Percentiles rank a stretch among this genome's conserved stretches.
Evolutionary conservation across 1,140 invertebrate species (phyloP).

Genomic region (Triops longicaudatus): DNA sequence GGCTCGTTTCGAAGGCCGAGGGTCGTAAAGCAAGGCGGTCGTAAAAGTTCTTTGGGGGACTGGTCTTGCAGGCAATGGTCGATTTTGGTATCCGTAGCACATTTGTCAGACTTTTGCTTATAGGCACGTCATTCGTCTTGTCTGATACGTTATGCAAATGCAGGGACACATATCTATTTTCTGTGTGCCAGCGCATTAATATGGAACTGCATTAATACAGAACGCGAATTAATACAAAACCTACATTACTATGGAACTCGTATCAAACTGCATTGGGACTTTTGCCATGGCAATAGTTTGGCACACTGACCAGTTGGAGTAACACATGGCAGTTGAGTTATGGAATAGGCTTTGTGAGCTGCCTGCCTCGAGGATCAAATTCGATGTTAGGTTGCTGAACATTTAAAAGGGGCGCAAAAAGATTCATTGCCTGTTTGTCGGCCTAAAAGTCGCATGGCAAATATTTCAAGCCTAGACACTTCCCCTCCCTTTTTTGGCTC

Average conservation of each 20-base stretch:
- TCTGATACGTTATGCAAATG: not conserved
- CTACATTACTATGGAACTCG: no score
- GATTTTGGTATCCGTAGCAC: conserved; percentile 5
- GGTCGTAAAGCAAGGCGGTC: conserved; percentile 5
- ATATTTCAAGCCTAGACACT: not conserved
- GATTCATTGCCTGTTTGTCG: not conserved
- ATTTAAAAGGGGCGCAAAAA: no score
- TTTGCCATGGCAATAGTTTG: no score
- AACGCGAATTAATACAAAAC: no score
- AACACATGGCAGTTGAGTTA: no score
- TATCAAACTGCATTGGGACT: no score
- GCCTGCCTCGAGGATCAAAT: no score
- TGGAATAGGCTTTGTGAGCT: no score
- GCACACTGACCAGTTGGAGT: no score
- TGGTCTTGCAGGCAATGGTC: not conserved
- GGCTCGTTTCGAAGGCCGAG: not conserved
- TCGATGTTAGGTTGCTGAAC: no score
- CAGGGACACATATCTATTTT: not conserved
- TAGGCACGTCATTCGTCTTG: not conserved
- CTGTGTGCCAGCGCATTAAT: not conserved
- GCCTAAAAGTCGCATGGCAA: not conserved
- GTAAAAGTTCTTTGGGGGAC: not conserved
- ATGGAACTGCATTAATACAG: not conserved
- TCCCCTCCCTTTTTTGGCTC: conserved; percentile 10
- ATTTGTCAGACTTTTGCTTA: conserved; percentile 8